Base-by-base conservation (phyloP, 2,113 vertebrate species). In the Otus sunia region DNA sequence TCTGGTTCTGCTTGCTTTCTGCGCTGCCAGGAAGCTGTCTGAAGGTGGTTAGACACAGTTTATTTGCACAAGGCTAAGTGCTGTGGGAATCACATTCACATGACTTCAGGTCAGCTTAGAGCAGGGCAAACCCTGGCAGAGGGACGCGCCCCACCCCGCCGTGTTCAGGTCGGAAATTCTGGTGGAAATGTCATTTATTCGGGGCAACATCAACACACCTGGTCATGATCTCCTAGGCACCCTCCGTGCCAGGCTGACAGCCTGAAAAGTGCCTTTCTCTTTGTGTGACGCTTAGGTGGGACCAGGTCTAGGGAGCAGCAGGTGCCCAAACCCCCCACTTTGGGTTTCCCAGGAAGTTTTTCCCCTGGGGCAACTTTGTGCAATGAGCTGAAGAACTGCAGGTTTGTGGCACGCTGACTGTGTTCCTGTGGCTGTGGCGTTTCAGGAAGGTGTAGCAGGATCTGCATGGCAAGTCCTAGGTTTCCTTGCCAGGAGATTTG, bases 41-140 rank as follows among this genome's bases (percentile, higher is more conserved):
- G 82, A 9, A n/a, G 52, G 27, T 21, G 74, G 47, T 72, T 53
- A 36, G 69, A 29, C n/a, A 22, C 0, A 4, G 32, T 53, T 75
- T 96, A 3, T 95, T 96, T 94, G 82, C 85, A 72, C 88, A 93
- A 72, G 77, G 85, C 90, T 90, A 69, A 66, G 85, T 37, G 60
- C 85, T 64, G 59, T 5, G 2, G 79, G 63, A 41, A 37, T 64
- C 39, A 4, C 2, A 0, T n/a, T 55, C 67, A 6, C 37, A 10
- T 60, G 88, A 27, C 37, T 82, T 52, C 49, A 18, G 71, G 53
- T 34, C 59, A 64, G 45, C 74, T 50, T 23, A 23, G 29, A 87
- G 71, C 90, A 67, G 34, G 55, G 77, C 73, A 75, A 68, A 63
- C 18, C 26, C 37, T 5, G 25, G n/a, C 67, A 43, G 75, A 66